Percentiles rank a stretch among this genome's conserved stretches.
phyloP scores from a whole-genome alignment of 2,797 vertebrate genomes.

The Antrozous pallidus region DNA sequence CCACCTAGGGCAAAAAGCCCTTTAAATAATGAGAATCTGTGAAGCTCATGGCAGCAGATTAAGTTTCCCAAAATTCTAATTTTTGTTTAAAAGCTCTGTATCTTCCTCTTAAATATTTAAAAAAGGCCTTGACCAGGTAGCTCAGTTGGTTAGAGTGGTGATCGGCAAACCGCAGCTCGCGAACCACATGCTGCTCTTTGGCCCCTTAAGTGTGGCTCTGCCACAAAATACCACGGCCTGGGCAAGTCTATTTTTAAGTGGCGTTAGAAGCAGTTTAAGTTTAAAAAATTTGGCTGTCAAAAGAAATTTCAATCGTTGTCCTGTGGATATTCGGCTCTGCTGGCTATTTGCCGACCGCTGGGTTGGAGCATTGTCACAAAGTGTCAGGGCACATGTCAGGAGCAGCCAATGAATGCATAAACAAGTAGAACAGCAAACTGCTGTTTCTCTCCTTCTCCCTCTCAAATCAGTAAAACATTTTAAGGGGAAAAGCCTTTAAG shows the following conservation, averaged over 20 bases:
- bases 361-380: neutral
- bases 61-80: slow-evolving; percentile 34
- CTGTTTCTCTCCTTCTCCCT: neutral
- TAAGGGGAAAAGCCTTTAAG: neutral
- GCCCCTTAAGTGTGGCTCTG: too few relatives aligned
- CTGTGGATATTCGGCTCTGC: too few relatives aligned
- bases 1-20: too few relatives aligned
- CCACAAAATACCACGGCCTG: too few relatives aligned
- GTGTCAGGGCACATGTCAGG: neutral
- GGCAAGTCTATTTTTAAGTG: too few relatives aligned
- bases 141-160: neutral
- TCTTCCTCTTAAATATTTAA: neutral
- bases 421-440: too few relatives aligned
- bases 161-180: too few relatives aligned
- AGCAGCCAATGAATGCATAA: neutral
- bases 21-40: slow-evolving; percentile 23
- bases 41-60: neutral
- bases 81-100: slow-evolving; percentile 44
- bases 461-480: neutral
- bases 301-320: too few relatives aligned
- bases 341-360: too few relatives aligned
- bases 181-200: too few relatives aligned
- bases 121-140: neutral
- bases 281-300: too few relatives aligned
- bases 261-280: too few relatives aligned